phyloP scores from a whole-genome alignment of 2,888 invertebrate species.

The Aphidius colemani region DNA sequence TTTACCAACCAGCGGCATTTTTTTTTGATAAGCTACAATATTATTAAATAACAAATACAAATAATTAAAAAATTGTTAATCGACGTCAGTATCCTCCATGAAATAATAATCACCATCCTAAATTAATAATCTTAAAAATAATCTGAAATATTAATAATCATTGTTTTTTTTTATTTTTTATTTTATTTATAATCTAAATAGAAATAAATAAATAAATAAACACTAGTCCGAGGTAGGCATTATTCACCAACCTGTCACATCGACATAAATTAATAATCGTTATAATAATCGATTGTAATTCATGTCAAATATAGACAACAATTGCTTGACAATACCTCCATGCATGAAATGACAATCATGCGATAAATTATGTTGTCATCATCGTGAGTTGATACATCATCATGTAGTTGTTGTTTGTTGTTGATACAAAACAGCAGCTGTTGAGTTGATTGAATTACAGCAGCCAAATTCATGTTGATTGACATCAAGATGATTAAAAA shows the following conservation, averaged over 20 bases:
- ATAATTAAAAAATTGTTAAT: neutral
- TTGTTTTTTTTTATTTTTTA: no score
- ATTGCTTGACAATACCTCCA: slow-evolving; percentile 38
- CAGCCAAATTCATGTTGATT: neutral
- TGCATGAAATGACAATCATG: slow-evolving; percentile 1
- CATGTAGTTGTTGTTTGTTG: no score
- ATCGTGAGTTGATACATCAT: no score
- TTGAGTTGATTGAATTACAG: slow-evolving; percentile 6
- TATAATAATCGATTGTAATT: no score
- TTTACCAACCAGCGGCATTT: slow-evolving; percentile 47
- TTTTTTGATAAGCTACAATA: neutral
- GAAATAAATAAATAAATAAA: no score
- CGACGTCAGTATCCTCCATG: neutral
- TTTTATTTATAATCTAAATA: slow-evolving; percentile 6
- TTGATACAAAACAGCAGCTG: slow-evolving; percentile 22
- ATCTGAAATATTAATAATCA: no score
- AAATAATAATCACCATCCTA: no score
- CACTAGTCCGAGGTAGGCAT: slow-evolving; percentile 31
- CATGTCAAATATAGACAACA: slow-evolving; percentile 35
- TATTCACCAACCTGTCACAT: slow-evolving; percentile 51
- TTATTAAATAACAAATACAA: neutral
- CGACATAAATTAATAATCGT: slow-evolving; percentile 34
- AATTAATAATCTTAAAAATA: no score
- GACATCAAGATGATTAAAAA: neutral
- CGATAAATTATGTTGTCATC: no score